Base-by-base conservation (phyloP, 2,888 invertebrate species). In the Hypomecis punctinalis region DNA sequence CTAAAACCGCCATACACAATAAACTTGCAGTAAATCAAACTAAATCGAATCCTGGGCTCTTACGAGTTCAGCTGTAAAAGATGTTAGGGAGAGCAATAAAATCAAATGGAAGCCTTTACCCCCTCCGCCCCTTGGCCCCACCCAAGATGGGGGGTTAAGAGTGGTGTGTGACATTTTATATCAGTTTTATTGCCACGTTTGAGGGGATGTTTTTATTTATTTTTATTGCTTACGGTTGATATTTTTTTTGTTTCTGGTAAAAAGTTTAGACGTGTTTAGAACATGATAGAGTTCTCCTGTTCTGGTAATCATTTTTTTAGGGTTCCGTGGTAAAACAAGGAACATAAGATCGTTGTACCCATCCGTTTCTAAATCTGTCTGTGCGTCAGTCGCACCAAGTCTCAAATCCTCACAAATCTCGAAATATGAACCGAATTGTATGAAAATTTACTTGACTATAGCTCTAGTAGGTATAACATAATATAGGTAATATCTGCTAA, bases 121-220 rank as follows among this genome's bases (percentile, higher is more conserved):
- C 71, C 67, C 67, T 53, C 13, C 52, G 45, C 36, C 37, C 45
- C n/a, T 39, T 37, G 6, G 9, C 53, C 61, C 0, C 8, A 61
- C 55, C 13, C 66, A 48, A 66, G 11, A 52, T 37, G 35, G 61
- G 61, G 66, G 60, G 57, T 42, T 51, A 54, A 55, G 61, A 54
- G 60, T 59, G 72, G 73, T 47, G 62, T 67, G 71, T 72, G 71
- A 72, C 71, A 72, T 69, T 72, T 69, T 69, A 72, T 67, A 67
- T 68, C 69, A 70, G 64, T 68, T 71, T 71, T 71, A 71, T 68
- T 57, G 63, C 63, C 66, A 65, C 71, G 61, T 68, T 71, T 65
- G 65, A 65, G 56, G 56, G 65, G 65, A 53, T 57, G 48, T 53
- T 61, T 61, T 65, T 64, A 56, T 61, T 62, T 69, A 68, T 63